Conservation (phyloP, 2,113 vertebrate species). For the Lathamus discolor region DNA sequence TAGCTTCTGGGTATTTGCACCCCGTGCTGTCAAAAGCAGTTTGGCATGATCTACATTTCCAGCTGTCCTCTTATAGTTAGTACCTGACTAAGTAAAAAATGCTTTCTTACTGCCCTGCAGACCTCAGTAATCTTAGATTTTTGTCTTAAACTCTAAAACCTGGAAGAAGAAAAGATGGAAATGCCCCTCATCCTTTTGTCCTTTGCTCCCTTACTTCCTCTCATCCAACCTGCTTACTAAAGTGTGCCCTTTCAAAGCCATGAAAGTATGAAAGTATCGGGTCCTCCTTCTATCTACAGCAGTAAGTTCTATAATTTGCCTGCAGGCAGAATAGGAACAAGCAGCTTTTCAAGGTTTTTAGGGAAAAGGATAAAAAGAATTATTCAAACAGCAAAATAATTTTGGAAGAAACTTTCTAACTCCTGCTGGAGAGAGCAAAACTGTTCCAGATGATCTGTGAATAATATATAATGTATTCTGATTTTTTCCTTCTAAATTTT, state of each 20-base stretch:
- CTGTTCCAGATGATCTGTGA: slow-evolving; percentile 11
- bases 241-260: not conserved
- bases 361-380: not conserved
- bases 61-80: not conserved
- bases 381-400: not conserved
- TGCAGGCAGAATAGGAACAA: not conserved
- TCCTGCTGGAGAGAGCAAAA: not conserved
- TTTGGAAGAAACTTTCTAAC: not conserved
- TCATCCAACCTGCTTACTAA: not conserved
- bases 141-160: not conserved
- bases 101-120: not conserved
- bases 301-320: not conserved
- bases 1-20: not conserved
- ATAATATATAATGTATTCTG: not conserved
- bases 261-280: not conserved
- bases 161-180: not conserved
- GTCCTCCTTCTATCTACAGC: not conserved
- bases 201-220: not conserved
- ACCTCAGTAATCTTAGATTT: not conserved
- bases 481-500: not conserved
- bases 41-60: not conserved
- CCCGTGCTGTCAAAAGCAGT: not conserved
- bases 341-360: not conserved
- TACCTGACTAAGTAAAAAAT: not conserved
- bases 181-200: not conserved